phyloP scores from a whole-genome alignment of 2,113 vertebrate species.

The Lota lota region DNA sequence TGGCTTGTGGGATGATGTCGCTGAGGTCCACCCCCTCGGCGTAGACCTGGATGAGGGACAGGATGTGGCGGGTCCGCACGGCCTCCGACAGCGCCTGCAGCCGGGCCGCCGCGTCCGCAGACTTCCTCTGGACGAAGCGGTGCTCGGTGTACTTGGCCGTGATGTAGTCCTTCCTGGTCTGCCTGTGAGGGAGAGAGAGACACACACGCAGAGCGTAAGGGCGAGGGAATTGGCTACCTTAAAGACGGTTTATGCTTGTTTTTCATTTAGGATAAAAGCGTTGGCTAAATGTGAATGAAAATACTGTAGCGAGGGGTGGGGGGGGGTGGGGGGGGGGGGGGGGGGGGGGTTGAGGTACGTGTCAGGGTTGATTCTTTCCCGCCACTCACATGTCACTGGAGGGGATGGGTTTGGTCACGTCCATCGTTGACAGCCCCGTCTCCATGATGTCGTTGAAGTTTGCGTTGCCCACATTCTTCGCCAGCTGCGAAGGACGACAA shows the following conservation, averaged over 20 bases:
- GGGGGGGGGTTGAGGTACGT: background rate
- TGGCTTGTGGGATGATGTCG: slow-evolving; percentile 81
- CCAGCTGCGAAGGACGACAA: slow-evolving; percentile 74
- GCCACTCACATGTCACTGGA: slow-evolving; percentile 90
- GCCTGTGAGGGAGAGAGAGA: slow-evolving; percentile 69
- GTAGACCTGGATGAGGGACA: slow-evolving; percentile 87
- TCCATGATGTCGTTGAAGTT: slow-evolving; percentile 97
- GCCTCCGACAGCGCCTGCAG: slow-evolving; percentile 84
- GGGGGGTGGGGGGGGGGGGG: background rate
- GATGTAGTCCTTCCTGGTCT: slow-evolving; percentile 93
- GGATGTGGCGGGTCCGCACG: slow-evolving; percentile 83
- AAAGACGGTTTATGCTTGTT: too few species aligned
- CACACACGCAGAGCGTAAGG: background rate
- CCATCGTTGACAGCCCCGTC: slow-evolving; percentile 79
- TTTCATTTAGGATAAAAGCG: too few species aligned
- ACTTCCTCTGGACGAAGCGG: slow-evolving; percentile 79
- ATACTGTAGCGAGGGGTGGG: too few species aligned
- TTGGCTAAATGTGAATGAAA: too few species aligned
- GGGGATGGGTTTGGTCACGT: slow-evolving; percentile 80
- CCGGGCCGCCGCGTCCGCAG: slow-evolving; percentile 65
- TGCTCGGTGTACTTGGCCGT: slow-evolving; percentile 93
- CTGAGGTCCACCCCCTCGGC: slow-evolving; percentile 90
- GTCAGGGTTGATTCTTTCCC: background rate
- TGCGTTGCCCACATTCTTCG: slow-evolving; percentile 95
- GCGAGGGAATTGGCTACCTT: background rate